Conservation (phyloP, 2,888 invertebrate species). For the Trichogramma dendrolimi region DNA sequence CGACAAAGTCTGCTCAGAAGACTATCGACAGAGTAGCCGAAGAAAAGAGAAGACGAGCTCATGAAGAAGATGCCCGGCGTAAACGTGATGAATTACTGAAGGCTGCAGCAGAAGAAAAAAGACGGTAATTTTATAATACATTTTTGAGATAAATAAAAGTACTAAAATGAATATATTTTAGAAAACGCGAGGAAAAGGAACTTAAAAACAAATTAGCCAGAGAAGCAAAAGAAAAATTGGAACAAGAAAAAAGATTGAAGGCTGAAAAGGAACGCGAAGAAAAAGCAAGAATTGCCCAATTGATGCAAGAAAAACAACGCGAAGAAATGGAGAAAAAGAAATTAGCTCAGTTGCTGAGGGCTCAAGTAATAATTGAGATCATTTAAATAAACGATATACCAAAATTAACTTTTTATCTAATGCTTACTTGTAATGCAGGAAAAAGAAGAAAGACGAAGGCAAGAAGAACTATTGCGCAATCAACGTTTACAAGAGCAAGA, state of each 20-base stretch:
- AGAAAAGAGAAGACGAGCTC: slow-evolving; percentile 44
- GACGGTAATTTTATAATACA: slow-evolving; percentile 46
- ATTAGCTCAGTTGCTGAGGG: slow-evolving; percentile 39
- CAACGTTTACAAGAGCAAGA: slow-evolving; percentile 45
- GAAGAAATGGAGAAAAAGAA: slow-evolving; percentile 55
- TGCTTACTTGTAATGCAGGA: slow-evolving; percentile 35
- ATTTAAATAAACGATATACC: background rate
- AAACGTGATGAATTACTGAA: slow-evolving; percentile 62
- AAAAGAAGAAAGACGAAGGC: slow-evolving; percentile 44
- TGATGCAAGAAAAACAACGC: slow-evolving; percentile 52
- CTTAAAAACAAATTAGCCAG: slow-evolving; percentile 55
- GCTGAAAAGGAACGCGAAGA: slow-evolving; percentile 52
- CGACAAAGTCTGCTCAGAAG: slow-evolving; percentile 45
- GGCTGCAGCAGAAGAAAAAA: slow-evolving; percentile 59
- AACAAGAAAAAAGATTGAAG: slow-evolving; percentile 51
- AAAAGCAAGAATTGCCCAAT: slow-evolving; percentile 41
- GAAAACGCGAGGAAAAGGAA: slow-evolving; percentile 59
- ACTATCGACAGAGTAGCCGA: slow-evolving; percentile 41
- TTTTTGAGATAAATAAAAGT: slow-evolving; percentile 1
- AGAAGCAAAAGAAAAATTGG: slow-evolving; percentile 54
- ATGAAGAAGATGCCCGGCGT: slow-evolving; percentile 55
- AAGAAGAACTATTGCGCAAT: slow-evolving; percentile 41
- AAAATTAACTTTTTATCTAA: background rate
- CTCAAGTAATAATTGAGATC: slow-evolving; percentile 34
- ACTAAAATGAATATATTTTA: slow-evolving; percentile 25